These are phyloP conservation scores for Hippocampus kuda DNA, from an alignment of 2,797 vertebrate genomes.

Conservation along the genomic window DNA sequence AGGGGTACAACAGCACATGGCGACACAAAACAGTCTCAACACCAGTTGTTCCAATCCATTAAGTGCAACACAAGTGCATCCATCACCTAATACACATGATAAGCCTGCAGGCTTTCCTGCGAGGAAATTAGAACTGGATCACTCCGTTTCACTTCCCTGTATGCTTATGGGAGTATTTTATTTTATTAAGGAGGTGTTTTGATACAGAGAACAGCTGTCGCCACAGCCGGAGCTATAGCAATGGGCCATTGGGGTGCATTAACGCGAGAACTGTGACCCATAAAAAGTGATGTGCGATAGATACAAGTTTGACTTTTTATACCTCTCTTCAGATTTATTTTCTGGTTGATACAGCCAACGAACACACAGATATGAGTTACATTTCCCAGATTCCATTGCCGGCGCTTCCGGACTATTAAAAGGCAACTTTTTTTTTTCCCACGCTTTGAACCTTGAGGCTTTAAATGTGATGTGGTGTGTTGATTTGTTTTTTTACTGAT, in stretches of 20 bases:
- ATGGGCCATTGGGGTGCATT: conserved; percentile 11
- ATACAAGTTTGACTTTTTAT: not conserved
- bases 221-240: conserved; percentile 7
- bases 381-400: too few species aligned
- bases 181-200: conserved; percentile 12
- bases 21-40: not conserved
- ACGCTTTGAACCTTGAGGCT: too few species aligned
- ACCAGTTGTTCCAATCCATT: conserved; percentile 28
- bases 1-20: not conserved
- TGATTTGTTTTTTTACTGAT: too few species aligned
- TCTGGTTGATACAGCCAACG: conserved; percentile 7
- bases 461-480: not conserved
- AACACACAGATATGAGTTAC: not conserved
- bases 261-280: conserved; percentile 16
- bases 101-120: conserved; percentile 21
- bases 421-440: too few species aligned
- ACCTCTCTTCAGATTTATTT: not conserved
- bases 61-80: conserved; percentile 26
- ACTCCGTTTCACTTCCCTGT: conserved; percentile 3
- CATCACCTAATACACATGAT: conserved; percentile 8
- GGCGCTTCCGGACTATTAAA: too few species aligned
- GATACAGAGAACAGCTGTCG: conserved; percentile 18
- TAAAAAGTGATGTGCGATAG: conserved; percentile 15
- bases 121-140: conserved; percentile 16
- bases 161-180: not conserved